These are phyloP conservation scores for Adelosebastes latens DNA, from an alignment of 2,797 vertebrate species.

Conservation along the genomic window DNA sequence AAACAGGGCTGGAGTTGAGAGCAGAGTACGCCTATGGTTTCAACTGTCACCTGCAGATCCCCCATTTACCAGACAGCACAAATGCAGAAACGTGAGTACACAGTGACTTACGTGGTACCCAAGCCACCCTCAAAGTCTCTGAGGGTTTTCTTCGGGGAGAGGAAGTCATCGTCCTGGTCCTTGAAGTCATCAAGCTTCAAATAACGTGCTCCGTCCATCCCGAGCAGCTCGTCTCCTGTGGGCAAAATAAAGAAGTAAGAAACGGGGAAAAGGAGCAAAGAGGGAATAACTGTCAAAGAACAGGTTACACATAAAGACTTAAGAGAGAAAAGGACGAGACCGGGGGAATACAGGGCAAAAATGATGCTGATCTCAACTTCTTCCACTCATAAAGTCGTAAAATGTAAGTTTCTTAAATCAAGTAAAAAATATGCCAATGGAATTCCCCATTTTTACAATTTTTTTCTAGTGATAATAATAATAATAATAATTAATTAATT, in stretches of 20 bases:
- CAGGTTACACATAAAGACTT: slow-evolving; percentile 27
- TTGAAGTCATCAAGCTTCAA: slow-evolving; percentile 88
- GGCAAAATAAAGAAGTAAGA: slow-evolving; percentile 17
- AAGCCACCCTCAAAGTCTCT: slow-evolving; percentile 90
- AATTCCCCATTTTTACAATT: slow-evolving; percentile 6
- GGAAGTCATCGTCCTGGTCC: slow-evolving; percentile 91
- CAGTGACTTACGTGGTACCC: slow-evolving; percentile 89
- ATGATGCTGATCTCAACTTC: slow-evolving; percentile 34
- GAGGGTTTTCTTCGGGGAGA: slow-evolving; percentile 88
- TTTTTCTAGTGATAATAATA: neutral
- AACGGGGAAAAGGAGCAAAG: neutral
- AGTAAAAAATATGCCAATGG: slow-evolving; percentile 5
- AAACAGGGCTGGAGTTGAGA: slow-evolving; percentile 57
- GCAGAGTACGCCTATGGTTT: neutral
- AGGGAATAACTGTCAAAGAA: slow-evolving; percentile 5
- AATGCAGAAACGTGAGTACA: neutral
- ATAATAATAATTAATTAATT: slow-evolving; percentile 19
- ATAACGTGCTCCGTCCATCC: slow-evolving; percentile 86
- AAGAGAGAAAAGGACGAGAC: slow-evolving; percentile 51
- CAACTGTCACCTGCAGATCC: too few species aligned
- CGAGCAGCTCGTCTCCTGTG: slow-evolving; percentile 90
- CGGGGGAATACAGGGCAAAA: slow-evolving; percentile 28
- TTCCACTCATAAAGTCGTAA: slow-evolving; percentile 28
- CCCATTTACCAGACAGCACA: neutral
- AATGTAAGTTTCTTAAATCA: neutral